Conservation (phyloP, 92 coral and sea anemone species). For the Phenganax subtilis region DNA sequence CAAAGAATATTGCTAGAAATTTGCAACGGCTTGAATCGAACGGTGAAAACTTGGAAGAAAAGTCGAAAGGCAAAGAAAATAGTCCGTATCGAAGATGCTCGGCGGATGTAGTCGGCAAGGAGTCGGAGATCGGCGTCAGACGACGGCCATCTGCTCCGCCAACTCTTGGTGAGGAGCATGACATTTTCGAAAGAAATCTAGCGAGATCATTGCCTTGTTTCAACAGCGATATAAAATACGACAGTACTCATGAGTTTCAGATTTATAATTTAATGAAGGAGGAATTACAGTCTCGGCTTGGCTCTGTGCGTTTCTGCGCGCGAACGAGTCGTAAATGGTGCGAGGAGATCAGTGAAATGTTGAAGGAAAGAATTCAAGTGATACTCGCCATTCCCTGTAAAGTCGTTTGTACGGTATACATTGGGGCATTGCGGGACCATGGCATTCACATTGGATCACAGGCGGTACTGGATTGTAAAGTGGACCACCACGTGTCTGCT, state of each 20-base stretch:
- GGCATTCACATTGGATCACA: conserved; percentile 81
- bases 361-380: conserved; percentile 61
- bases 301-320: neutral
- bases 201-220: neutral
- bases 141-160: conserved; percentile 1
- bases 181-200: neutral
- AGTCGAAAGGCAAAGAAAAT: neutral
- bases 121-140: neutral
- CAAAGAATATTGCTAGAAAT: neutral
- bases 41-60: neutral
- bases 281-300: conserved; percentile 15
- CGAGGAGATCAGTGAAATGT: conserved; percentile 61
- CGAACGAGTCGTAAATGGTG: conserved; percentile 74
- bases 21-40: neutral
- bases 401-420: conserved; percentile 69
- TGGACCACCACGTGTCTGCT: conserved; percentile 71
- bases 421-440: conserved; percentile 76
- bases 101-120: neutral
- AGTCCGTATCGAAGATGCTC: neutral
- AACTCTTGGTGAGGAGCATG: neutral
- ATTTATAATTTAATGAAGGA: conserved; percentile 25
- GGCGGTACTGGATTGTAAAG: conserved; percentile 60
- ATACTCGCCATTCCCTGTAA: conserved; percentile 58
- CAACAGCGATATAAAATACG: neutral
- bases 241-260: conserved; percentile 18